phyloP scores from a whole-genome alignment of 30 jellyfish, hydroid and myxozoan species.

The Sanderia malayensis region DNA sequence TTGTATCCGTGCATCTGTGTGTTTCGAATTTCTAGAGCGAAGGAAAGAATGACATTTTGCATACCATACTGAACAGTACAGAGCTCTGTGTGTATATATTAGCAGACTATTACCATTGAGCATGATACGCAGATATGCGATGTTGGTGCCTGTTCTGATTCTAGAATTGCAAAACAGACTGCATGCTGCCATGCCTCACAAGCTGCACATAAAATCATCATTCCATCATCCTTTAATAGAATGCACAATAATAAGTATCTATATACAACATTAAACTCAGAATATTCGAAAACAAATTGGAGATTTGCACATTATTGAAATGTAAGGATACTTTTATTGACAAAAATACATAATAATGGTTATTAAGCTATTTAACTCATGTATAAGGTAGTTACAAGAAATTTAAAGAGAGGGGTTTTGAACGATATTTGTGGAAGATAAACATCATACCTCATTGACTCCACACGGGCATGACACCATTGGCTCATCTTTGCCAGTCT shows the following conservation, averaged over 20 bases:
- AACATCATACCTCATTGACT: slow-evolving; percentile 80
- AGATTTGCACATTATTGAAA: too few species aligned
- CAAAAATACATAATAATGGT: too few species aligned
- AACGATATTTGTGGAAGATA: too few species aligned
- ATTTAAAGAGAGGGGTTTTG: too few species aligned
- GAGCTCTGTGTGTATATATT: too few species aligned
- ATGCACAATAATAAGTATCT: too few species aligned
- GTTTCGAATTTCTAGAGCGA: slow-evolving; percentile 41
- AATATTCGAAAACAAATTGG: too few species aligned
- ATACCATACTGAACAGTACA: background rate
- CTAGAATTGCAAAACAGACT: slow-evolving; percentile 74
- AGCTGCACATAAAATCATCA: slow-evolving; percentile 86
- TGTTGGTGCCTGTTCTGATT: slow-evolving; percentile 79
- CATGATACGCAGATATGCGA: slow-evolving; percentile 77
- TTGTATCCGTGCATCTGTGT: slow-evolving; percentile 53
- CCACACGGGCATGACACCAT: slow-evolving; percentile 81
- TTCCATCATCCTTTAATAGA: slow-evolving; percentile 82
- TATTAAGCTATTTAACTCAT: too few species aligned
- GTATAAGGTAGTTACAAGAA: too few species aligned
- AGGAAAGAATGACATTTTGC: background rate
- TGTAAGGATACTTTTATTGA: too few species aligned
- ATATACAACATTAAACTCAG: too few species aligned
- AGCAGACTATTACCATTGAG: slow-evolving; percentile 53
- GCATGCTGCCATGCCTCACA: slow-evolving; percentile 99
- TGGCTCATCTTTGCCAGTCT: slow-evolving; percentile 46